These are phyloP conservation scores for Rotaria sp. DNA, from an alignment of 2,888 invertebrate species.

Conservation along the genomic window DNA sequence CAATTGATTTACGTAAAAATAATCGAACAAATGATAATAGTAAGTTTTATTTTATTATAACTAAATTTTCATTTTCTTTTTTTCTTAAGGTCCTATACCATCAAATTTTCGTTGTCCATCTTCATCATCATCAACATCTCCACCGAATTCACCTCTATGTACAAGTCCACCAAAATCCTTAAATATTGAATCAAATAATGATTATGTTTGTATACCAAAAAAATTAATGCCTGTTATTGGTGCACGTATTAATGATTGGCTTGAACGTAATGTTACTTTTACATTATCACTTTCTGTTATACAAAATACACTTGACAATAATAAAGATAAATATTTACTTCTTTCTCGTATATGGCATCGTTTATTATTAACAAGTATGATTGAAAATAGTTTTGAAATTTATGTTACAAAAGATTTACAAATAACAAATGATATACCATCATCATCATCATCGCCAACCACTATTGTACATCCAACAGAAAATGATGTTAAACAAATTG, in stretches of 20 bases:
- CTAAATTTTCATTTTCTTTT: background rate
- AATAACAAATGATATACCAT: background rate
- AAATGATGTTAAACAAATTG: slow-evolving; percentile 30
- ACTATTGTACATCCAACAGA: background rate
- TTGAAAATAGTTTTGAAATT: slow-evolving; percentile 38
- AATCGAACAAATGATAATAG: background rate
- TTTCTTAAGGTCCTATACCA: background rate
- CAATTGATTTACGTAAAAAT: background rate
- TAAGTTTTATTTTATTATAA: too few relatives aligned
- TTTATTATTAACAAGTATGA: slow-evolving; percentile 33
- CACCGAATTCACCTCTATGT: background rate
- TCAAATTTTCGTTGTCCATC: slow-evolving; percentile 14
- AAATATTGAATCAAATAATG: background rate
- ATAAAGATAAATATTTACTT: slow-evolving; percentile 1
- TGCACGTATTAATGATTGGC: slow-evolving; percentile 37
- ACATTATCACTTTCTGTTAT: background rate
- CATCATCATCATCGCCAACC: background rate
- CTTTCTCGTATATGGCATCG: slow-evolving; percentile 29
- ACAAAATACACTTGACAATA: background rate
- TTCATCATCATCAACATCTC: background rate
- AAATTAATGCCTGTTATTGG: slow-evolving; percentile 38
- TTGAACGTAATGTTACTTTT: slow-evolving; percentile 35
- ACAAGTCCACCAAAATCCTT: background rate
- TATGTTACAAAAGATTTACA: slow-evolving; percentile 36
- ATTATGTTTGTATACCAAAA: slow-evolving; percentile 34